Conservation (phyloP, 2,888 invertebrate species). For the Mesorhabditis spiculigera region DNA sequence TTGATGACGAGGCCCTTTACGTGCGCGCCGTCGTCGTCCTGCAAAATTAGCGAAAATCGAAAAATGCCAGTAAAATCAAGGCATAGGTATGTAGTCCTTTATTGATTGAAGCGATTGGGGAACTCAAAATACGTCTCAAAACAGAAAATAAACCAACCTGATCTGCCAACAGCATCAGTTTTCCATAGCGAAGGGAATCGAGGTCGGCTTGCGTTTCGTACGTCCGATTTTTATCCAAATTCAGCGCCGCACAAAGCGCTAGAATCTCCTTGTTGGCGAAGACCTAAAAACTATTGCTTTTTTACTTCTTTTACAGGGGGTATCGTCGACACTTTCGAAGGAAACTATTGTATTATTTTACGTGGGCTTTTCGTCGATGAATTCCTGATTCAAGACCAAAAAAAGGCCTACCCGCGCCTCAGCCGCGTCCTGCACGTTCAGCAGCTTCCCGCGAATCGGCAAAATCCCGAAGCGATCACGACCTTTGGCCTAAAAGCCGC, state of each 20-base stretch:
- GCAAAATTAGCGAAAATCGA: conserved; percentile 14
- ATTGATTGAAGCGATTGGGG: no score
- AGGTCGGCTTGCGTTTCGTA: conserved; percentile 70
- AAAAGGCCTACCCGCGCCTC: conserved; percentile 10
- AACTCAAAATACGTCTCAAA: no score
- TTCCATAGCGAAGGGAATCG: conserved; percentile 83
- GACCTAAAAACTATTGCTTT: neutral
- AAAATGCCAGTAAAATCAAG: no score
- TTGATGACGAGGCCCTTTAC: conserved; percentile 96
- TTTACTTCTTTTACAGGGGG: no score
- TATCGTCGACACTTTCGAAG: no score
- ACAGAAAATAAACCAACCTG: conserved; percentile 70
- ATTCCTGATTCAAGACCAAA: neutral
- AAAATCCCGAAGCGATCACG: conserved; percentile 39
- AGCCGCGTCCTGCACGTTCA: conserved; percentile 31
- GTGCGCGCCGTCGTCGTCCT: conserved; percentile 90
- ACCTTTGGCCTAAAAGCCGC: conserved; percentile 22
- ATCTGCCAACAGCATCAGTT: conserved; percentile 99
- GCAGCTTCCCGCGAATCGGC: conserved; percentile 38
- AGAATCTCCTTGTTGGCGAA: conserved; percentile 31
- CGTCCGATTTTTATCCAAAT: conserved; percentile 13
- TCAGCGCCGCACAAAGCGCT: conserved; percentile 79
- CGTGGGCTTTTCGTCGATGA: neutral
- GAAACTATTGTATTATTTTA: no score
- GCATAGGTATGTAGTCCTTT: no score